phyloP scores from a whole-genome alignment of 2,888 invertebrate species.

The Sminthurinus aureus region DNA sequence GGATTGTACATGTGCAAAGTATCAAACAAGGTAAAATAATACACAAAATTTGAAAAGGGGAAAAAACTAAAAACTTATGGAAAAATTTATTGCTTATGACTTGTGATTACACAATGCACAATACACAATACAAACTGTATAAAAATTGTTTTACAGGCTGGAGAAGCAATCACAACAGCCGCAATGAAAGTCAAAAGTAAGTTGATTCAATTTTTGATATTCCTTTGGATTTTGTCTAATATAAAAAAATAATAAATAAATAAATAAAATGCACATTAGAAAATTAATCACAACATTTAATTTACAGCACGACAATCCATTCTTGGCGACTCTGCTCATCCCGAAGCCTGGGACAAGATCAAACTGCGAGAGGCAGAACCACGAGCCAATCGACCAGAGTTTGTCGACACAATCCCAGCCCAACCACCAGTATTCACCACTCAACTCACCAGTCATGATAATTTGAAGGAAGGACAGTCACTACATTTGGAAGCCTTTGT shows the following conservation, averaged over 20 bases:
- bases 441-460: slow-evolving; percentile 84
- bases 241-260: too few species aligned
- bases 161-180: slow-evolving; percentile 92
- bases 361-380: slow-evolving; percentile 89
- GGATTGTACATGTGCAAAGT: slow-evolving; percentile 65
- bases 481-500: slow-evolving; percentile 89
- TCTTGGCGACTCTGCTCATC: slow-evolving; percentile 83
- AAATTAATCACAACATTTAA: too few species aligned
- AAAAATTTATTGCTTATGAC: too few species aligned
- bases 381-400: slow-evolving; percentile 61
- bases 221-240: not conserved
- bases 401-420: slow-evolving; percentile 82
- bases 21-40: too few species aligned
- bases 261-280: too few species aligned
- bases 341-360: slow-evolving; percentile 91
- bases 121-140: too few species aligned
- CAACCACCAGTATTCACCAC: slow-evolving; percentile 96
- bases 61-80: too few species aligned
- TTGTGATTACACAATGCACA: too few species aligned
- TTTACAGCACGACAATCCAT: slow-evolving; percentile 74
- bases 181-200: slow-evolving; percentile 83
- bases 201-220: too few species aligned
- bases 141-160: slow-evolving; percentile 68
- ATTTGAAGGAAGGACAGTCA: slow-evolving; percentile 84
- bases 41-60: too few species aligned